Evolutionary conservation across 2,888 invertebrate species (phyloP), one percentile per base, ranked within the genome.

Genomic region (Neelides folsomi): DNA sequence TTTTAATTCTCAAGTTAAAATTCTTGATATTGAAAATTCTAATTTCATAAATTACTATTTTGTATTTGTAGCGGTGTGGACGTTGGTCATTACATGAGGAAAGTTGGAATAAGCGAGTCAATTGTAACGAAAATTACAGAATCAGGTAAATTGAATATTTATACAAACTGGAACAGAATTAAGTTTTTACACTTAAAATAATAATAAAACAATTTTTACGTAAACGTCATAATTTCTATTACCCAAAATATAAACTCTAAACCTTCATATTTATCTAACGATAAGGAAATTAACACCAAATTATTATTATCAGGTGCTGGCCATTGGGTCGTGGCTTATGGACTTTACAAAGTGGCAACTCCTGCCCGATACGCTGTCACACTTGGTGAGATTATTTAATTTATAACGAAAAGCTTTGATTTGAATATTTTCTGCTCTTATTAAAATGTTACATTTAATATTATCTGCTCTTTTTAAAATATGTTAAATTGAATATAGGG

Each of bases 351-450:
- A 75, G 75, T 97, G 62, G 82, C 82, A 27, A 88, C 93, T 8
- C 95, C 95, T 2, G 71, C 86, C 12, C 76, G 95, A 63, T 95
- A 94, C 71, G 83, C 89, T n/a, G 82, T 92, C 1, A 95, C 94
- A 46, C 69, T 94, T 68, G 88, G 85, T 83, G 75, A 75, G 69
- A 64, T 52, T 38, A 37, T 18, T n/a, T n/a, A n/a, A n/a, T n/a
- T n/a, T n/a, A n/a, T n/a, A n/a, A n/a, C n/a, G n/a, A n/a, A n/a
- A n/a, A n/a, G 18, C 2, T 36, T 12, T 15, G 10, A 37, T 35
- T 36, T 19, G 37, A 42, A n/a, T 15, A 1, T 4, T 13, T 35
- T 9, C 19, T 36, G 7, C 7, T 27, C 27, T 27, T 27, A 27
- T 27, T 27, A 27, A n/a, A n/a, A n/a, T n/a, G n/a, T n/a, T n/a